Conservation (phyloP, 2,797 vertebrate species). For the Ambastaia sidthimunki region DNA sequence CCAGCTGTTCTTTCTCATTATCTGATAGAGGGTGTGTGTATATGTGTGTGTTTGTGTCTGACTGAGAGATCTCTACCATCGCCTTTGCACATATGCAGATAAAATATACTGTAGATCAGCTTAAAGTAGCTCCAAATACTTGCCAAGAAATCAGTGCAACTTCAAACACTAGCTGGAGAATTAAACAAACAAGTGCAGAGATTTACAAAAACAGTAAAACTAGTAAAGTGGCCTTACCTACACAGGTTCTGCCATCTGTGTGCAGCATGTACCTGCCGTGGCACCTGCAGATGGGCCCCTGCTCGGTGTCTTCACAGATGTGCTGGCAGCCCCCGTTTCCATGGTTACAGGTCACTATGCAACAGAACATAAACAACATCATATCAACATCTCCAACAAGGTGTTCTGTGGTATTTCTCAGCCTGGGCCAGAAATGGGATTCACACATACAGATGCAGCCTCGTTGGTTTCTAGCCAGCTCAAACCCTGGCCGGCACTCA, state of each 20-base stretch:
- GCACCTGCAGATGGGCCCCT: conserved; percentile 90
- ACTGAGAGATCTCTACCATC: conserved; percentile 49
- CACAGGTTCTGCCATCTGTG: conserved; percentile 86
- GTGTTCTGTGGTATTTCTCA: conserved; percentile 22
- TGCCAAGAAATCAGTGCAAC: conserved; percentile 23
- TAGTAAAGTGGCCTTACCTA: conserved; percentile 79
- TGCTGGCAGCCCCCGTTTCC: conserved; percentile 98
- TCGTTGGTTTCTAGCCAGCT: conserved; percentile 93
- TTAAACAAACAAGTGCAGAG: conserved; percentile 3
- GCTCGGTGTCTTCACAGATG: conserved; percentile 90
- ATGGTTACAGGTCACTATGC: conserved; percentile 93
- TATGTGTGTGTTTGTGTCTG: conserved; percentile 27
- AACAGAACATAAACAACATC: conserved; percentile 54
- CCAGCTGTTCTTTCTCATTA: conserved; percentile 58
- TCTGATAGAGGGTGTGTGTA: conserved; percentile 58
- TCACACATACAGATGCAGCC: conserved; percentile 90
- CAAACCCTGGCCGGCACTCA: conserved; percentile 95
- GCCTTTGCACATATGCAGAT: conserved; percentile 35
- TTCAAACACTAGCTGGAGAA: background rate
- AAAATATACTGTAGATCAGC: conserved; percentile 37
- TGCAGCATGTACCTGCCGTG: conserved; percentile 90
- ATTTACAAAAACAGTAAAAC: background rate
- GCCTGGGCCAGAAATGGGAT: conserved; percentile 28
- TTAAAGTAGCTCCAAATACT: conserved; percentile 28
- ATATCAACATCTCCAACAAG: conserved; percentile 11